Conservation (phyloP, 1,140 invertebrate genomes). For the Sesamia nonagrioides region DNA sequence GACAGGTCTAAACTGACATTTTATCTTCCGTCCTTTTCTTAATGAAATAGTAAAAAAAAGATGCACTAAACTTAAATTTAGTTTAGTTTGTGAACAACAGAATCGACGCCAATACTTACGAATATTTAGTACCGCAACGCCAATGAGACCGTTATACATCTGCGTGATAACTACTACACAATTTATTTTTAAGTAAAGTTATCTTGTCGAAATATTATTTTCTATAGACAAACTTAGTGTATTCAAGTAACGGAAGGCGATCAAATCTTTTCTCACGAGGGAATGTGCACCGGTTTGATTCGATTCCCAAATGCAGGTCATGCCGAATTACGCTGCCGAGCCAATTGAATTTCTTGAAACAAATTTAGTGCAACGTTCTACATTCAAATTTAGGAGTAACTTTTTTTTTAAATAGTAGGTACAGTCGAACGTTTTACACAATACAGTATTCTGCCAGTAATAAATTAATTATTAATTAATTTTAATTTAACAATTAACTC, state of each 20-base stretch:
- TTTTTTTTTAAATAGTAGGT: neutral
- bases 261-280: constrained; percentile 23
- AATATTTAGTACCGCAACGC: too few relatives aligned
- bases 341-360: constrained; percentile 16
- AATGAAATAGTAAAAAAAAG: too few relatives aligned
- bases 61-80: too few relatives aligned
- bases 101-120: too few relatives aligned
- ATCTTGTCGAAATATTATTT: neutral
- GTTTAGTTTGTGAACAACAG: too few relatives aligned
- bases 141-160: neutral
- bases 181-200: neutral
- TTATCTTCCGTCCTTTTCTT: too few relatives aligned
- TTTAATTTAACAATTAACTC: too few relatives aligned
- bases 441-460: neutral
- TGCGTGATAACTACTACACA: neutral
- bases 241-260: constrained; percentile 9
- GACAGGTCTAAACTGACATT: too few relatives aligned
- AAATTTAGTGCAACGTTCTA: constrained; percentile 22
- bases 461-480: too few relatives aligned
- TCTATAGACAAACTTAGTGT: neutral
- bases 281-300: constrained; percentile 42
- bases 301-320: constrained; percentile 41
- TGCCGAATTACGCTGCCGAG: constrained; percentile 8
- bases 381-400: constrained; percentile 11
- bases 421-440: neutral